Base-by-base conservation (phyloP, 1,140 invertebrate species). In the Aphis gossypii region DNA sequence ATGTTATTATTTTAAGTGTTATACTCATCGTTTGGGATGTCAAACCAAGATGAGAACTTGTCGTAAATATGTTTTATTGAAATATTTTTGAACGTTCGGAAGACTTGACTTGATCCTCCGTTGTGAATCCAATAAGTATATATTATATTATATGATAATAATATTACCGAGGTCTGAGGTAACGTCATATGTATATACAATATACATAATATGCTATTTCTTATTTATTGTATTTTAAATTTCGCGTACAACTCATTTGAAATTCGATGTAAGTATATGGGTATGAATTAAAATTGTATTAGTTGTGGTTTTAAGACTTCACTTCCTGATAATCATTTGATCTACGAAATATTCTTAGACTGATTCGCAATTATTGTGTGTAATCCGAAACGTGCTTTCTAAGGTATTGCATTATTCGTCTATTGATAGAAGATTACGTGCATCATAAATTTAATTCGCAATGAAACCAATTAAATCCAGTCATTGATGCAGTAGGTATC, bases 1-100 rank as follows among this genome's bases (percentile, higher is more conserved):
- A 83, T 41, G 82, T 83, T 83, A 83, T 41, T 83, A 83, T 83
- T 83, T 83, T 83, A 83, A 83, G 82, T 83, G 35, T 41, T 41
- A 83, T 83, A 41, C 38, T 23, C 82, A 41, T 83, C 82, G 35
- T 83, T 83, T 83, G 35, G 82, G 82, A 83, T 83, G 82, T 83
- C 82, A 38, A 76, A 76, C 60, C 11, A 4, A n/a, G 60, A 76
- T 76, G 60, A 76, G 35, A 83, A 83, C 82, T 83, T 23, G 82
- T 83, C n/a, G 23, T n/a, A 76, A 76, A n/a, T 76, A 76, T 76
- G n/a, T 76, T 76, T 76, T 76, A n/a, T 76, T 76, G n/a, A 76
- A 76, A 76, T 76, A 76, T 76, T 76, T 76, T 76, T 1, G n/a
- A 76, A 76, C 60, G 4, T 5, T n/a, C 60, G 4, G 60, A 76